phyloP scores from a whole-genome alignment of 2,888 invertebrate genomes.

The Pollenia angustigena region DNA sequence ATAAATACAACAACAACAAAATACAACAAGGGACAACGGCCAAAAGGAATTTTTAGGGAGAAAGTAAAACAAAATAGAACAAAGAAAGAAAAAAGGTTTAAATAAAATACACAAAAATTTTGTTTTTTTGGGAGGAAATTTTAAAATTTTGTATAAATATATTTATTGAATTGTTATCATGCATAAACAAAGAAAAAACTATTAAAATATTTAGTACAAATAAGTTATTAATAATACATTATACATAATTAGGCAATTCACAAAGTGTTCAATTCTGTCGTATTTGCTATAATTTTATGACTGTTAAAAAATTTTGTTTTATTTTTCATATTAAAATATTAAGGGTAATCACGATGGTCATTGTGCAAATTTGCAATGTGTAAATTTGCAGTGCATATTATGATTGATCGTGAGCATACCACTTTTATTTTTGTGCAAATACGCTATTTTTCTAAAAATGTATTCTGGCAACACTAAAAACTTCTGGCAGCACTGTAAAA shows the following conservation, averaged over 20 bases:
- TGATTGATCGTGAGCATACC: no score
- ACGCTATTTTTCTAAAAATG: no score
- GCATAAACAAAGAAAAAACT: conserved; percentile 43
- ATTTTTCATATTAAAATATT: no score
- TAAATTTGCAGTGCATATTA: no score
- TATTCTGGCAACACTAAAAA: no score
- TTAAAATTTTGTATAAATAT: conserved; percentile 1
- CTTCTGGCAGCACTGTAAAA: no score
- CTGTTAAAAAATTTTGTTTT: no score
- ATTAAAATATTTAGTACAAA: conserved; percentile 33
- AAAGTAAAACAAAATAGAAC: conserved; percentile 1
- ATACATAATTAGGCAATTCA: conserved; percentile 4
- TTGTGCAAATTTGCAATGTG: no score
- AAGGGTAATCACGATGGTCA: no score
- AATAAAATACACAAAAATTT: conserved; percentile 60
- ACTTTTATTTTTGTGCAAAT: no score
- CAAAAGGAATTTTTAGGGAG: conserved; percentile 39
- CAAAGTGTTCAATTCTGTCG: no score
- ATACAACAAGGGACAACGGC: conserved; percentile 38
- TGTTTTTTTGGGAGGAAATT: conserved; percentile 24
- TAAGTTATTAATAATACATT: conserved; percentile 26
- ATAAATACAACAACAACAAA: conserved; percentile 42
- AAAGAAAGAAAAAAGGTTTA: conserved; percentile 9
- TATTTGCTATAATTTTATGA: no score
- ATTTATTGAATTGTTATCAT: conserved; percentile 63